phyloP scores from a whole-genome alignment of 2,888 invertebrate species.

The Pocota personata region DNA sequence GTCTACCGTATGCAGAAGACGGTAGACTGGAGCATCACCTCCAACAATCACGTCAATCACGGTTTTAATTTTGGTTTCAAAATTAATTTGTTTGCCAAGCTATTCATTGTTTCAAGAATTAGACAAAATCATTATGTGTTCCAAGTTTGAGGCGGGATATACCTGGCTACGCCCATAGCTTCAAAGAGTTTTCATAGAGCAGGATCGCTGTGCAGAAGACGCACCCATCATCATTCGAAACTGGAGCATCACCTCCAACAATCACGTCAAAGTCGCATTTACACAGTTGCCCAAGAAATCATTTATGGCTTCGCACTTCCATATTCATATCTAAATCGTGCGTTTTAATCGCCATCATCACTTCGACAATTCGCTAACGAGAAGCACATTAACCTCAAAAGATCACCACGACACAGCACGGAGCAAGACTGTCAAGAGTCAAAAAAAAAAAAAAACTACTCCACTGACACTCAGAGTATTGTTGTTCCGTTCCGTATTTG shows the following conservation, averaged over 20 bases:
- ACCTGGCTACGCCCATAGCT: too few species aligned
- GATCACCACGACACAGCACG: slow-evolving; percentile 44
- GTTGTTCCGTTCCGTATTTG: slow-evolving; percentile 64
- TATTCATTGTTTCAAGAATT: too few species aligned
- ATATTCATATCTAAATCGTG: slow-evolving; percentile 30
- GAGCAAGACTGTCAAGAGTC: slow-evolving; percentile 4
- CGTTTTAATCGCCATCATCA: slow-evolving; percentile 18
- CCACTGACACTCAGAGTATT: slow-evolving; percentile 45
- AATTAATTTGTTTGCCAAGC: too few species aligned
- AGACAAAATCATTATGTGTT: too few species aligned
- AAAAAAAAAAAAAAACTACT: slow-evolving; percentile 4
- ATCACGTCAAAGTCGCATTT: not conserved
- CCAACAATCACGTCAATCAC: too few species aligned
- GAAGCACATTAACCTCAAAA: slow-evolving; percentile 67
- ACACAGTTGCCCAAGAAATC: not conserved
- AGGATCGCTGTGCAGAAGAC: too few species aligned
- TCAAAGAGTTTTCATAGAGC: too few species aligned
- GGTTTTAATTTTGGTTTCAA: too few species aligned
- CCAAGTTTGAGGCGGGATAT: too few species aligned
- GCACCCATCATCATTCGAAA: too few species aligned
- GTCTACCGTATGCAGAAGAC: too few species aligned
- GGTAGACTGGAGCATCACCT: too few species aligned
- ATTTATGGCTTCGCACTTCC: slow-evolving; percentile 3
- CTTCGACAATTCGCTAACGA: slow-evolving; percentile 51
- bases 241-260: not conserved